Base-by-base conservation (phyloP, 2,888 invertebrate species). In the Xylota segnis region DNA sequence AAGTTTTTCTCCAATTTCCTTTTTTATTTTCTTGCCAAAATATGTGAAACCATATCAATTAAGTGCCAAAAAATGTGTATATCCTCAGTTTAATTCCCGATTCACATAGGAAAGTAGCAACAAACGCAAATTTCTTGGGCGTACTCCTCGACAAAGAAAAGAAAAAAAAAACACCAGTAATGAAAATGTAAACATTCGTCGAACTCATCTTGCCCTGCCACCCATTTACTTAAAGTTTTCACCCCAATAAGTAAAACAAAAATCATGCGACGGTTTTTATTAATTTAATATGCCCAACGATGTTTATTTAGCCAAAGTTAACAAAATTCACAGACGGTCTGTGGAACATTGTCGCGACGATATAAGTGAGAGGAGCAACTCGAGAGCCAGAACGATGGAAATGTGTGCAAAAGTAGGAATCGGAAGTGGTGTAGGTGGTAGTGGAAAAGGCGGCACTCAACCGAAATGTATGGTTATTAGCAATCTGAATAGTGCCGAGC, bases 141-240 rank as follows among this genome's bases (percentile, higher is more conserved):
- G 86, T 86, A 52, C 86, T 82, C 82, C 65, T n/a, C 10, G 12
- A 71, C 47, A 10, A 56, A 43, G 56, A 23, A 27, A 32, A n/a
- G n/a, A 74, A 72, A 66, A 59, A 77, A 65, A 72, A 50, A 16
- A 16, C 83, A 66, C 37, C 16, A 59, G 45, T 54, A 65, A 71
- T 68, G 72, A 77, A 75, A 82, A 82, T 86, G 86, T 86, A 86
- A 86, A 86, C 86, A 86, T 82, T 83, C 68, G 56, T 54, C 61
- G 66, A 43, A 32, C 50, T 37, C 70, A 75, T 23, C 18, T 63
- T 52, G 16, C 47, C 54, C 63, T 52, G 23, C 27, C 61, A 40
- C 37, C 47, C 59, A 68, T 40, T 66, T 54, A 45, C 16, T 56
- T 12, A 43, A 52, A 34, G 32, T 14, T 34, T n/a, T 43, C 37